These are phyloP conservation scores for Clusia tigrina DNA, from an alignment of 2,888 invertebrate genomes.

Conservation along the genomic window DNA sequence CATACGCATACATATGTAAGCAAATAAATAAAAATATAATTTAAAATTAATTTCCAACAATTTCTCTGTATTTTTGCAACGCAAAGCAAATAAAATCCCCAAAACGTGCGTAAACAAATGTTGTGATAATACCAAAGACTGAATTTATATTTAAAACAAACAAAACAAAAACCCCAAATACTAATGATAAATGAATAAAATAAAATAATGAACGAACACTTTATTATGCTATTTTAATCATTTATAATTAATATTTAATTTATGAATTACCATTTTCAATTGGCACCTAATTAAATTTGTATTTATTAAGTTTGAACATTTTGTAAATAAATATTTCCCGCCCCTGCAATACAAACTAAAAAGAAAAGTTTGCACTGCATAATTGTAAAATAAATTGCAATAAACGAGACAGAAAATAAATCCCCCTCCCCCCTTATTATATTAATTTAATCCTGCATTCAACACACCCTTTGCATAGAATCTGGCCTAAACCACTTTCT, in stretches of 20 bases:
- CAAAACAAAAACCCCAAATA: conserved; percentile 34
- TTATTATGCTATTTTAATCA: conserved; percentile 39
- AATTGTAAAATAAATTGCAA: too few relatives aligned
- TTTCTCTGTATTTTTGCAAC: background rate
- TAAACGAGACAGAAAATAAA: too few relatives aligned
- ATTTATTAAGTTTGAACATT: conserved; percentile 35
- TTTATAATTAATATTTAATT: conserved; percentile 39
- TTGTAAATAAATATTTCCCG: conserved; percentile 38
- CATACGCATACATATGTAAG: conserved; percentile 1
- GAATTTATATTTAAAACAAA: conserved; percentile 60
- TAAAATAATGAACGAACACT: conserved; percentile 13
- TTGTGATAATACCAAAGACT: conserved; percentile 66
- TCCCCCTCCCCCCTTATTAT: too few relatives aligned
- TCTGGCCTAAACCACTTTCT: too few relatives aligned
- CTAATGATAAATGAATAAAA: conserved; percentile 30
- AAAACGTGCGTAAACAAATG: conserved; percentile 65
- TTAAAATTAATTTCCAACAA: background rate
- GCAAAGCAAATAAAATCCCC: conserved; percentile 37
- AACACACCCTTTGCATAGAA: too few relatives aligned
- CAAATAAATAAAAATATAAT: background rate
- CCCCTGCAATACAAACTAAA: conserved; percentile 11
- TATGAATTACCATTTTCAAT: background rate
- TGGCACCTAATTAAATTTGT: background rate
- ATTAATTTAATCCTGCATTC: too few relatives aligned
- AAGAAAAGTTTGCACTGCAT: too few relatives aligned